Evolutionary conservation across 2,888 invertebrate species (phyloP).

Genomic region (Malthinus flaveolus): DNA sequence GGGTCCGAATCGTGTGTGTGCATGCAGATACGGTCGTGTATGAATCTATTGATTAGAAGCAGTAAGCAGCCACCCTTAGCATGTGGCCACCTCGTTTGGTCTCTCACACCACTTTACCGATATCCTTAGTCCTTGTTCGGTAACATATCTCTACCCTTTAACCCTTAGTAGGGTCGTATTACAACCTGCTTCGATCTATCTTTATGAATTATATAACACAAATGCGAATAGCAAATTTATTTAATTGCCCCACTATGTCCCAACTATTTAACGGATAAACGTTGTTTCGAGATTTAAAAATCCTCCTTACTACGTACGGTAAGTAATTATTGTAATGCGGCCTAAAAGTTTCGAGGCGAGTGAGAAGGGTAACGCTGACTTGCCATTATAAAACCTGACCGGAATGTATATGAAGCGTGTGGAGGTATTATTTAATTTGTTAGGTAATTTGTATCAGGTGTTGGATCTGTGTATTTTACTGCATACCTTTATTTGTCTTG

Average conservation of each 20-base stretch:
- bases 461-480: constrained; percentile 32
- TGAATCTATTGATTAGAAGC: constrained; percentile 51
- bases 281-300: too few species aligned
- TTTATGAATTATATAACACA: constrained; percentile 27
- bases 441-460: constrained; percentile 37
- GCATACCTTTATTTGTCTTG: constrained; percentile 34
- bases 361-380: constrained; percentile 30
- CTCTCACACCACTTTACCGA: constrained; percentile 30
- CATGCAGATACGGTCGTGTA: constrained; percentile 51
- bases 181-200: constrained; percentile 38
- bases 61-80: constrained; percentile 43
- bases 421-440: constrained; percentile 36
- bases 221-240: constrained; percentile 26
- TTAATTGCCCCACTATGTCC: constrained; percentile 20
- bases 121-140: constrained; percentile 37
- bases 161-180: constrained; percentile 41
- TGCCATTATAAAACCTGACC: constrained; percentile 33
- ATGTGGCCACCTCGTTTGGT: constrained; percentile 40
- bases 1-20: constrained; percentile 47
- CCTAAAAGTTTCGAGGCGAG: constrained; percentile 26
- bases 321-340: constrained; percentile 20
- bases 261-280: constrained; percentile 1
- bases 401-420: constrained; percentile 34
- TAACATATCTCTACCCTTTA: constrained; percentile 40
- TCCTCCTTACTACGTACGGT: background rate